Conservation (phyloP, 2,888 invertebrate species). For the Drosophila anomalata region DNA sequence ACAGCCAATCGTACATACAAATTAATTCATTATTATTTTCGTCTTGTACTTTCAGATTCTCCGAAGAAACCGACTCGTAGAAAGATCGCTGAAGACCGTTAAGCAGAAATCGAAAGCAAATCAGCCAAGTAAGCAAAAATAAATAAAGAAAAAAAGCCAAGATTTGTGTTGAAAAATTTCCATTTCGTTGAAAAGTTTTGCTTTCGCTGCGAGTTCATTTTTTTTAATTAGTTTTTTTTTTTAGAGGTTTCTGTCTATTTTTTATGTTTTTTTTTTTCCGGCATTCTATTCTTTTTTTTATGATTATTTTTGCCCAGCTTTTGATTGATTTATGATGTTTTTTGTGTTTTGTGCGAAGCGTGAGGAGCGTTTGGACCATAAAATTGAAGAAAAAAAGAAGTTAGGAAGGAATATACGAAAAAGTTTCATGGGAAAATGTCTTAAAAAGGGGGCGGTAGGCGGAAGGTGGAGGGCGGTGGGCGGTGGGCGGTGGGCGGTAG, state of each 20-base stretch:
- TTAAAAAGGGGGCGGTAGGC: neutral
- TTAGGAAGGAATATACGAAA: neutral
- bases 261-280: neutral
- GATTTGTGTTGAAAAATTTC: constrained; percentile 18
- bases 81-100: constrained; percentile 13
- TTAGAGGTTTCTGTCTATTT: neutral
- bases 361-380: constrained; percentile 28
- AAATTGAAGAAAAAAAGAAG: neutral
- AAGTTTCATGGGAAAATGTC: constrained; percentile 32
- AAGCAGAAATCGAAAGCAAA: constrained; percentile 34
- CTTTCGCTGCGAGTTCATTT: constrained; percentile 25
- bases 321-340: constrained; percentile 36
- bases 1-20: constrained; percentile 10
- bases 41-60: constrained; percentile 70
- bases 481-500: neutral
- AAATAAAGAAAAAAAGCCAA: constrained; percentile 15
- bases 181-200: constrained; percentile 35
- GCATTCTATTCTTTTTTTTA: neutral
- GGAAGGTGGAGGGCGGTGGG: too few species aligned
- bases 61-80: constrained; percentile 21
- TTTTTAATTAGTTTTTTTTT: constrained; percentile 25
- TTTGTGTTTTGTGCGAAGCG: constrained; percentile 9
- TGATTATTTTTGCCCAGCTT: neutral
- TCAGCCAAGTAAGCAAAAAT: constrained; percentile 38
- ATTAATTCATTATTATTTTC: constrained; percentile 29